Evolutionary conservation across 2,888 invertebrate genomes (phyloP), one percentile per base, ranked within the genome.

Genomic region (Nomada ruficornis): DNA sequence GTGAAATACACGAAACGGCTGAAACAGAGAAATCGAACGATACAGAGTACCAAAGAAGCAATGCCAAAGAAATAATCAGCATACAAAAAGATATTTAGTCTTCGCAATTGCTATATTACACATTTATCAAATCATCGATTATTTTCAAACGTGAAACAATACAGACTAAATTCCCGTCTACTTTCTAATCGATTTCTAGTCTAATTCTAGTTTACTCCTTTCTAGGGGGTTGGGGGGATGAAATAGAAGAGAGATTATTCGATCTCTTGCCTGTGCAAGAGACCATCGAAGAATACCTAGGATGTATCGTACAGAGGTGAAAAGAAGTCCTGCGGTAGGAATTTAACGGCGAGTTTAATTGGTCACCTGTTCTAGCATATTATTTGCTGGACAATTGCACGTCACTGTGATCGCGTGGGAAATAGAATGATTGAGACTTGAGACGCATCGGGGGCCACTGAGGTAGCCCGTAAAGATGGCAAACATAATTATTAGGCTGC

Each of bases 1-100:
- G 92, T 91, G 90, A 80, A 83, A 54, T 68, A 29, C 64, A 75
- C 57, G 52, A 26, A 62, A 77, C 42, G n/a, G 42, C 64, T 26
- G 36, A 20, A 62, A 62, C 20, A 13, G 11, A 71, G 50, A 72
- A 7, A 59, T 68, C 29, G 13, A 68, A 54, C 15, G 60, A 57
- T 47, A 64, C 13, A 15, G 26, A 47, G 26, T 60, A 62, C 20
- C 11, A 54, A 20, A 44, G 44, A 59, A 26, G 36, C 5, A 5
- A 11, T 1, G 26, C 50, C 9, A 72, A 4, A 23, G 18, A 20
- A 26, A 11, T 36, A 60, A n/a, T 3, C 47, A 59, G 20, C 11
- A 20, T 20, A 29, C 36, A 54, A 10, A 36, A 7, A 54, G 15
- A 36, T 52, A 36, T 54, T 54, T 65, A 20, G 9, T n/a, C n/a